phyloP scores from a whole-genome alignment of 2,888 invertebrate genomes.

The Drosophila demipolita region DNA sequence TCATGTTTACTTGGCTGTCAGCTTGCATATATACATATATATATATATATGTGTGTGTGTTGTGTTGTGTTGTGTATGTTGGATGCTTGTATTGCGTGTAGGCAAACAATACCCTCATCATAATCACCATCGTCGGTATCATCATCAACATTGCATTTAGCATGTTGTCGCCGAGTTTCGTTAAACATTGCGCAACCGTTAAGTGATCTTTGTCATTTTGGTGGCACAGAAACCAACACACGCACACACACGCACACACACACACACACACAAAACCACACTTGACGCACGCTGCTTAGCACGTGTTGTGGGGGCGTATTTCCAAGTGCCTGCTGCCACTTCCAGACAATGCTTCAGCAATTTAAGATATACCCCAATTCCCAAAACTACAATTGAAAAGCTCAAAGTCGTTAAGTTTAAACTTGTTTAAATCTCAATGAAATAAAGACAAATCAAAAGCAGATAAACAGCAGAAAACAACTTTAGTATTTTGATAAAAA shows the following conservation, averaged over 20 bases:
- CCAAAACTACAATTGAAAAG: neutral
- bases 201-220: constrained; percentile 68
- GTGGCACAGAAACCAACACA: constrained; percentile 12
- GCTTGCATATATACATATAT: neutral
- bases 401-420: neutral
- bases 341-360: constrained; percentile 37
- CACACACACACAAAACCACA: constrained; percentile 10
- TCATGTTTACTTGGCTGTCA: constrained; percentile 46
- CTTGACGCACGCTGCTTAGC: constrained; percentile 25
- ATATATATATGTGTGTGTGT: constrained; percentile 15
- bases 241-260: constrained; percentile 10
- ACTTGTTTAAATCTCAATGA: neutral
- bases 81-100: constrained; percentile 56
- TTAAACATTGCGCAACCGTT: constrained; percentile 67
- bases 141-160: constrained; percentile 45
- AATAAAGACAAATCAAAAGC: neutral
- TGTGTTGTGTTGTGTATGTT: constrained; percentile 29
- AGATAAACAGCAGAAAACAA: neutral
- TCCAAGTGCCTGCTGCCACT: constrained; percentile 33
- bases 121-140: constrained; percentile 41
- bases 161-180: constrained; percentile 58
- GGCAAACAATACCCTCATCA: constrained; percentile 68
- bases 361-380: constrained; percentile 13
- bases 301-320: constrained; percentile 2
- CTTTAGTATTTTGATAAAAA: neutral